phyloP scores from a whole-genome alignment of 2,113 vertebrate genomes.

The Lophius piscatorius region DNA sequence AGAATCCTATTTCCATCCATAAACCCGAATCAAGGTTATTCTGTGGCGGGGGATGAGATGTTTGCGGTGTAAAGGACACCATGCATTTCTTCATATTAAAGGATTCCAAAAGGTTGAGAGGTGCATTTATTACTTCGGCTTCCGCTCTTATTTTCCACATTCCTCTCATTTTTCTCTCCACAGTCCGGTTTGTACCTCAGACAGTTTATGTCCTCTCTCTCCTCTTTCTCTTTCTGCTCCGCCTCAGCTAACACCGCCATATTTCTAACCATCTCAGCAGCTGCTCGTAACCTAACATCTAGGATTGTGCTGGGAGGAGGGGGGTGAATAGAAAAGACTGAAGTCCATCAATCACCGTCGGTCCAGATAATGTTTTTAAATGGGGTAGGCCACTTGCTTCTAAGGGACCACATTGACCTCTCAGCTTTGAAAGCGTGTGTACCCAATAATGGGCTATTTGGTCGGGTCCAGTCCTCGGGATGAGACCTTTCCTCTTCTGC shows the following conservation, averaged over 20 bases:
- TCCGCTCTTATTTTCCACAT: not conserved
- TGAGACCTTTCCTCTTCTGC: conserved; percentile 33
- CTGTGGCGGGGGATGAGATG: not conserved
- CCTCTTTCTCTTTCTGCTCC: not conserved
- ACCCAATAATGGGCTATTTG: conserved; percentile 53
- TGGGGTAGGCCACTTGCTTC: conserved; percentile 26
- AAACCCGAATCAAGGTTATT: not conserved
- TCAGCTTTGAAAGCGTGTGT: conserved; percentile 33
- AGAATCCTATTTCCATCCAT: not conserved
- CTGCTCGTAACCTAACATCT: conserved; percentile 45
- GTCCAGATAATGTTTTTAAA: conserved; percentile 43
- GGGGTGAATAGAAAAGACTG: conserved; percentile 55
- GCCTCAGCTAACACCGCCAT: conserved; percentile 18
- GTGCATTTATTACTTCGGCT: conserved; percentile 1
- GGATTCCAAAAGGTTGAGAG: conserved; percentile 1
- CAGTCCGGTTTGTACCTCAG: not conserved
- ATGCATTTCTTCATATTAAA: not conserved
- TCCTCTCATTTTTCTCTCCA: conserved; percentile 6
- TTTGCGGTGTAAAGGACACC: conserved; percentile 7
- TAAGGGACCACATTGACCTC: conserved; percentile 63
- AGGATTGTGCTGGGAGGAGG: conserved; percentile 50
- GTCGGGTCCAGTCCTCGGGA: conserved; percentile 46
- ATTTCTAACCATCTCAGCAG: conserved; percentile 27
- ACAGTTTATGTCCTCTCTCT: conserved; percentile 29
- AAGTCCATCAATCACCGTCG: conserved; percentile 62